Evolutionary conservation across 2,113 vertebrate genomes (phyloP).

Genomic region (Hipposideros armiger): DNA sequence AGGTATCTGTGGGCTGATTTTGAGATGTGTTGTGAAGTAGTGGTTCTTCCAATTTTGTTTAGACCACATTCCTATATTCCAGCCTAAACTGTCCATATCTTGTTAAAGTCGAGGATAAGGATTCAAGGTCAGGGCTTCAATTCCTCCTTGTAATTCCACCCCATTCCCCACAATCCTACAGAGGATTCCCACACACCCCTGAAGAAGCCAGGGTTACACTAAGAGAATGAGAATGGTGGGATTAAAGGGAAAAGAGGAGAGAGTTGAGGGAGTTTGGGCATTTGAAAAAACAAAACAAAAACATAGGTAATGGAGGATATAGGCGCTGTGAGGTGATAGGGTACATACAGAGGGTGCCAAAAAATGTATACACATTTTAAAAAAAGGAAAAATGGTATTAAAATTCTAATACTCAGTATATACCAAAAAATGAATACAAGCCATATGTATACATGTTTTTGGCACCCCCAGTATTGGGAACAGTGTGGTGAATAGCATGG

Average conservation of each 20-base stretch:
- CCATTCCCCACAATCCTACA: background rate
- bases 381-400: no score
- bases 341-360: no score
- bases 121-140: background rate
- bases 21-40: background rate
- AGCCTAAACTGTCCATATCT: background rate
- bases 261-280: background rate
- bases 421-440: no score
- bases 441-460: no score
- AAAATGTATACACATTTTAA: no score
- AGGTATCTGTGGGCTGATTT: background rate
- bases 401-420: no score
- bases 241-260: background rate
- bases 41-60: slow-evolving; percentile 8
- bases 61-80: background rate
- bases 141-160: background rate
- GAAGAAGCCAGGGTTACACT: background rate
- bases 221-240: background rate
- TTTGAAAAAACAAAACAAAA: background rate
- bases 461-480: background rate
- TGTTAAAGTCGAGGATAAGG: background rate
- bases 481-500: background rate
- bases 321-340: background rate
- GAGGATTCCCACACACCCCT: background rate
- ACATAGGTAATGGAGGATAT: background rate